phyloP scores from a whole-genome alignment of 2,797 vertebrate species.

The Syngnathus acus region DNA sequence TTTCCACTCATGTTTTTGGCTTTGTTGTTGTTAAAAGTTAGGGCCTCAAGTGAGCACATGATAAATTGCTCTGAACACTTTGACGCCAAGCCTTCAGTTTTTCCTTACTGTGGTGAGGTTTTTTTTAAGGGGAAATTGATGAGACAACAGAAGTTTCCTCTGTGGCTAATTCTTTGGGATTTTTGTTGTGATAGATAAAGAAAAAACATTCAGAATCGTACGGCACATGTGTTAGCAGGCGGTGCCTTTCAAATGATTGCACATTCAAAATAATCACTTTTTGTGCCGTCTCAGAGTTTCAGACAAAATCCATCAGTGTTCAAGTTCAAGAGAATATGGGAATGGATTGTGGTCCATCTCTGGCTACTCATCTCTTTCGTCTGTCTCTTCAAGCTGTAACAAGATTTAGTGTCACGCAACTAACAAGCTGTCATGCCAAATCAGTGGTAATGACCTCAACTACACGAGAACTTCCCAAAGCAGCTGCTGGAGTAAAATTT shows the following conservation, averaged over 20 bases:
- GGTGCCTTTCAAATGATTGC: conserved; percentile 19
- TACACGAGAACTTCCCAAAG: conserved; percentile 43
- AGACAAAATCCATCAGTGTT: conserved; percentile 17
- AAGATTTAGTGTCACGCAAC: conserved; percentile 53
- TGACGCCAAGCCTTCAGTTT: conserved; percentile 54
- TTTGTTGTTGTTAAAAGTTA: conserved; percentile 59
- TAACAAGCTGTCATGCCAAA: conserved; percentile 48
- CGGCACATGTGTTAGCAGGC: conserved; percentile 26
- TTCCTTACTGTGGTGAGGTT: conserved; percentile 49
- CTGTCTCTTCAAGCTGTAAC: conserved; percentile 37
- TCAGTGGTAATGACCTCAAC: conserved; percentile 45
- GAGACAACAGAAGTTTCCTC: conserved; percentile 62
- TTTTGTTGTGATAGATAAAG: conserved; percentile 58
- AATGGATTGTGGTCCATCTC: conserved; percentile 31
- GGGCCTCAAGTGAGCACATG: conserved; percentile 54
- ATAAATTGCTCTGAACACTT: conserved; percentile 58
- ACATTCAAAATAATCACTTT: conserved; percentile 10
- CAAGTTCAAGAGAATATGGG: conserved; percentile 13
- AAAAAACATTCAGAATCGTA: conserved; percentile 38
- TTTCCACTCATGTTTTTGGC: conserved; percentile 62
- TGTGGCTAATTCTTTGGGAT: conserved; percentile 52
- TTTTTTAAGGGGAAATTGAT: conserved; percentile 41
- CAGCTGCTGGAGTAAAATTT: conserved; percentile 49
- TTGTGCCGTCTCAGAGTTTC: conserved; percentile 18
- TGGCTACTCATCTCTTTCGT: conserved; percentile 38